Conservation (phyloP, 2,888 invertebrate genomes). For the Plutella xylostella region DNA sequence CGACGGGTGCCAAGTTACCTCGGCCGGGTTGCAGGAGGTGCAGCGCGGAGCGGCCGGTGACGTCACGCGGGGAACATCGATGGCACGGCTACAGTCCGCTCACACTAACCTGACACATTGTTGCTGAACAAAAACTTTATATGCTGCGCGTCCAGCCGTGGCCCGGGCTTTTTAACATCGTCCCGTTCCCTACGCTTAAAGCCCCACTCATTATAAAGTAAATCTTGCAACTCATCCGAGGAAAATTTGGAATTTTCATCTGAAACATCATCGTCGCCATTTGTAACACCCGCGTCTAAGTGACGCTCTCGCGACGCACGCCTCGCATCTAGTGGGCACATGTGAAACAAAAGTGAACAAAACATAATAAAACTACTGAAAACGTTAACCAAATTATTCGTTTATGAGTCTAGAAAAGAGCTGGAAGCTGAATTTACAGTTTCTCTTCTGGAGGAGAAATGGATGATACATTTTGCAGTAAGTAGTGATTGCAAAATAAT, state of each 20-base stretch:
- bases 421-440: background rate
- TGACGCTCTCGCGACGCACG: constrained; percentile 24
- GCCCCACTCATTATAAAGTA: constrained; percentile 76
- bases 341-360: constrained; percentile 29
- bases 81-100: constrained; percentile 44
- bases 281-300: constrained; percentile 37
- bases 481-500: constrained; percentile 31
- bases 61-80: constrained; percentile 47
- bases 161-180: constrained; percentile 96
- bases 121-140: constrained; percentile 62
- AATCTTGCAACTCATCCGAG: constrained; percentile 68
- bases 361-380: constrained; percentile 24
- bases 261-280: constrained; percentile 60
- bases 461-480: too few relatives aligned
- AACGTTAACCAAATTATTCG: background rate
- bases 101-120: constrained; percentile 69
- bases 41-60: too few relatives aligned
- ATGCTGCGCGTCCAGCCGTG: constrained; percentile 78
- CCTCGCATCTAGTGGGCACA: constrained; percentile 25
- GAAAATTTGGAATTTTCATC: constrained; percentile 63
- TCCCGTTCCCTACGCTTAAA: constrained; percentile 90
- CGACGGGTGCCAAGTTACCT: too few relatives aligned
- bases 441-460: background rate
- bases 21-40: too few relatives aligned
- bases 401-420: background rate